Conservation (phyloP, 2,888 invertebrate species). For the Oegoconia quadripuncta region DNA sequence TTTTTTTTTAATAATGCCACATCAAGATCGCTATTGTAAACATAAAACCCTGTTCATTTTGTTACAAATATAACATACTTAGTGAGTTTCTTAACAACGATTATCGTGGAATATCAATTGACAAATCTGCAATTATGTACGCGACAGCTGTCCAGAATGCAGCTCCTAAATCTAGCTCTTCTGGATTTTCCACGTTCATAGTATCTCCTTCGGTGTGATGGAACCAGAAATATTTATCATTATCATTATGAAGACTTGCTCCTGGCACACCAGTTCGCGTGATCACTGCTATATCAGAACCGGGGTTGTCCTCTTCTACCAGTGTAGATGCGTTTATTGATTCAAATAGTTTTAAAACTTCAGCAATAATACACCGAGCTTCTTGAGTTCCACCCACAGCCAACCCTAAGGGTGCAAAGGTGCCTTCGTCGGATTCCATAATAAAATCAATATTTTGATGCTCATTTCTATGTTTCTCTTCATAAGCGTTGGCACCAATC, state of each 20-base stretch:
- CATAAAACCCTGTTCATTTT: too few relatives aligned
- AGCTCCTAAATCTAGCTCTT: slow-evolving; percentile 84
- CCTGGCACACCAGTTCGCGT: slow-evolving; percentile 83
- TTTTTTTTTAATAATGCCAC: too few relatives aligned
- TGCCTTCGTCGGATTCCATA: slow-evolving; percentile 91
- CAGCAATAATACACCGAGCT: slow-evolving; percentile 83
- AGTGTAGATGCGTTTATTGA: slow-evolving; percentile 84
- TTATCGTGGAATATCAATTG: slow-evolving; percentile 81
- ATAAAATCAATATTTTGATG: slow-evolving; percentile 83
- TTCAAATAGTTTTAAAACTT: slow-evolving; percentile 82
- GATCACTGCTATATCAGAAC: slow-evolving; percentile 85
- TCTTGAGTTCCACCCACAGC: slow-evolving; percentile 80
- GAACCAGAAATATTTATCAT: slow-evolving; percentile 84
- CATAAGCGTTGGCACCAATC: slow-evolving; percentile 83
- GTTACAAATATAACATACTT: too few relatives aligned
- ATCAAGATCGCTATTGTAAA: too few relatives aligned
- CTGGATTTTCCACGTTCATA: slow-evolving; percentile 85
- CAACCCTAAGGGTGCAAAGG: slow-evolving; percentile 86
- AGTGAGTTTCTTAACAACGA: too few relatives aligned
- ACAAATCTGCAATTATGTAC: slow-evolving; percentile 88
- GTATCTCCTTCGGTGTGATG: slow-evolving; percentile 90
- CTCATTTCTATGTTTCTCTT: slow-evolving; percentile 75
- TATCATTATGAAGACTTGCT: slow-evolving; percentile 83
- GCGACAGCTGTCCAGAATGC: slow-evolving; percentile 89
- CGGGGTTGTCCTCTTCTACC: slow-evolving; percentile 73